phyloP scores from a whole-genome alignment of 2,797 vertebrate genomes.

The Poeciliopsis turneri region DNA sequence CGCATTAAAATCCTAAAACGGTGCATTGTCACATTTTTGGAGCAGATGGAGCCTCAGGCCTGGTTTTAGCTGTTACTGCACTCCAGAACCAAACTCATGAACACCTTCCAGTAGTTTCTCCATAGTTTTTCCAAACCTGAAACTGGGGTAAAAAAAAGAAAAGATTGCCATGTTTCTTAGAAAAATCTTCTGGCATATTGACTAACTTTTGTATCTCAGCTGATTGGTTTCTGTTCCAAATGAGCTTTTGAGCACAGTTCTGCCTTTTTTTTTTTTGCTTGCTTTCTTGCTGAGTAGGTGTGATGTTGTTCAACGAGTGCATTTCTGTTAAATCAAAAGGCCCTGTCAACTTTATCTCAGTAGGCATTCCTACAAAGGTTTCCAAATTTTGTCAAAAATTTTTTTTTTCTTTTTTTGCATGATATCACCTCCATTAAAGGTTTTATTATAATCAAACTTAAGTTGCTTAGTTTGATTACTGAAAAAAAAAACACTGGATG shows the following conservation, averaged over 20 bases:
- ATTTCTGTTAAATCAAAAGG: slow-evolving; percentile 35
- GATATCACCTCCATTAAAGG: slow-evolving; percentile 83
- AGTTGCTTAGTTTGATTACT: slow-evolving; percentile 15
- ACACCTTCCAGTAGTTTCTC: slow-evolving; percentile 1
- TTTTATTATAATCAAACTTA: slow-evolving; percentile 73
- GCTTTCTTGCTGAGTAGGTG: not conserved
- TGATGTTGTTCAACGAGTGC: slow-evolving; percentile 34
- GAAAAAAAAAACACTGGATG: not conserved
- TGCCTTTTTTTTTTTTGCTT: not conserved
- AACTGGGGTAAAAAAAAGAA: not conserved
- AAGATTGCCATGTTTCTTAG: slow-evolving; percentile 5
- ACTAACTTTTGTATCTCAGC: slow-evolving; percentile 28
- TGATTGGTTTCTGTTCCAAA: slow-evolving; percentile 3
- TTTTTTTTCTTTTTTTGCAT: slow-evolving; percentile 68
- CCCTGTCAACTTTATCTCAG: slow-evolving; percentile 43
- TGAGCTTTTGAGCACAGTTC: slow-evolving; percentile 13
- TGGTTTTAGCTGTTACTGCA: slow-evolving; percentile 15
- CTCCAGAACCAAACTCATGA: slow-evolving; percentile 11
- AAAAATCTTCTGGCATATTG: slow-evolving; percentile 6
- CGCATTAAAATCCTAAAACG: slow-evolving; percentile 15
- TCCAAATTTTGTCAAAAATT: slow-evolving; percentile 37
- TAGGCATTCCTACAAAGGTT: slow-evolving; percentile 55
- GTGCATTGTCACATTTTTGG: slow-evolving; percentile 28
- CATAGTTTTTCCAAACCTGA: not conserved
- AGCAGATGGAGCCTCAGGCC: slow-evolving; percentile 33